A percentile compares a stretch with the other conserved stretches of the same genome.
Conservation (phyloP, 1,140 invertebrate species). For the Goniozus legneri region DNA sequence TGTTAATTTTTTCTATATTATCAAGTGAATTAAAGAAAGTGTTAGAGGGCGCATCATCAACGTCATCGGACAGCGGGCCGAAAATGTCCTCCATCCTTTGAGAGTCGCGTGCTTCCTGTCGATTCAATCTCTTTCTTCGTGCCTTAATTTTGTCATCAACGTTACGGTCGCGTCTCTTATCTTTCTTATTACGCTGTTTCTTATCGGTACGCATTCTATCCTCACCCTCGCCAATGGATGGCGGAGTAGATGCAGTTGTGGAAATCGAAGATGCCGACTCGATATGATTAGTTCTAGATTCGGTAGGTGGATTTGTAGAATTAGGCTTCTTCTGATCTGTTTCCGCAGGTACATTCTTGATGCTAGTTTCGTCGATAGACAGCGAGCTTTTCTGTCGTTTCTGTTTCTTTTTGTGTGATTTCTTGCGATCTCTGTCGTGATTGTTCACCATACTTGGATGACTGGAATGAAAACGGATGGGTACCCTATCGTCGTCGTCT, state of each 20-base stretch:
- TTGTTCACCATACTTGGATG: slow-evolving; percentile 42
- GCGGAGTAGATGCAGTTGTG: slow-evolving; percentile 38
- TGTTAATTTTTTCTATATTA: slow-evolving; percentile 36
- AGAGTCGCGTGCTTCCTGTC: slow-evolving; percentile 48
- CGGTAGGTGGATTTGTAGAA: slow-evolving; percentile 40
- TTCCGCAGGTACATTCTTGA: slow-evolving; percentile 39
- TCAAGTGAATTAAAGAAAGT: slow-evolving; percentile 39
- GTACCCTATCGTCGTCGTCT: slow-evolving; percentile 46
- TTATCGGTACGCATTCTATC: slow-evolving; percentile 45
- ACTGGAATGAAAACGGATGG: slow-evolving; percentile 30
- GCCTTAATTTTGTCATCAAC: slow-evolving; percentile 62
- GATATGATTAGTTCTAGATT: slow-evolving; percentile 7
- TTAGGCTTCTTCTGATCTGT: slow-evolving; percentile 43
- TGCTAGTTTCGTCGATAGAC: slow-evolving; percentile 58
- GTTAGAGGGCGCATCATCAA: slow-evolving; percentile 38
- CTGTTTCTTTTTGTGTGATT: slow-evolving; percentile 78
- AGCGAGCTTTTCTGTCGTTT: slow-evolving; percentile 69
- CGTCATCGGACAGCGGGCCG: slow-evolving; percentile 77
- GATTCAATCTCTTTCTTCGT: slow-evolving; percentile 55
- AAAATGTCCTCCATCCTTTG: slow-evolving; percentile 84
- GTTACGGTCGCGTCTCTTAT: slow-evolving; percentile 67
- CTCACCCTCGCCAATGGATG: no score
- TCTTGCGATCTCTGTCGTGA: slow-evolving; percentile 60
- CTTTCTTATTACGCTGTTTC: slow-evolving; percentile 66
- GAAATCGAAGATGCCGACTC: slow-evolving; percentile 4